Evolutionary conservation across 2,888 invertebrate species (phyloP), one percentile per base, ranked within the genome.

Genomic region (Lithodes maja): DNA sequence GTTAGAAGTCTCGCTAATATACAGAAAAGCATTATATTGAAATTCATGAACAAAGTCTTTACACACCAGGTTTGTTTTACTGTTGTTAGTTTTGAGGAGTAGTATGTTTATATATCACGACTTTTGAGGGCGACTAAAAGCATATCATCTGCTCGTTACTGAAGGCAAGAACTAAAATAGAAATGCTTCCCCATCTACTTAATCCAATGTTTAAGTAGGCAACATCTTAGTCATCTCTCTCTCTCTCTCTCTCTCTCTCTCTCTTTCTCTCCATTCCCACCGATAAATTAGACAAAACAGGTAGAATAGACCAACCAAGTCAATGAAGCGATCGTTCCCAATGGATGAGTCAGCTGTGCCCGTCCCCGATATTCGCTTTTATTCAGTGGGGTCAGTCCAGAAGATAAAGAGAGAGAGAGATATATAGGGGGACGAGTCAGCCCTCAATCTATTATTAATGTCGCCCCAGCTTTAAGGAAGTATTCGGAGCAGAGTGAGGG

Each of bases 371-470:
- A 78, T 78, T 85, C 78, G 50, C 61, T 17, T 54, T 52, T 83
- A 61, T 61, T 83, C 52, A 49, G 17, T 3, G 52, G 50, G 69
- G n/a, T 1, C 53, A 54, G 79, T n/a, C 7, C 17, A 2, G 50
- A 54, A 49, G 17, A 33, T 33, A n/a, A 9, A 15, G 61, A 3
- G 61, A 54, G 61, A 12, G 82, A 50, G 75, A n/a, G 74, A 52
- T 53, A 9, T 33, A 17, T 2, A 53, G 81, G n/a, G 71, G 54
- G 55, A 33, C 49, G 49, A 15, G 33, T 49, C 15, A 69, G 71
- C 69, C 86, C 52, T 87, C 86, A 82, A 77, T 87, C 82, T 82
- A 82, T 81, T 82, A 87, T 87, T 87, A 87, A 87, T 87, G 86
- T 87, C 86, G 82, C 68, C 82, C 75, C 82, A 87, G 86, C 75